Evolutionary conservation across 1,140 invertebrate genomes (phyloP), one percentile per base, ranked within the genome.

Genomic region (Megalopta genalis): DNA sequence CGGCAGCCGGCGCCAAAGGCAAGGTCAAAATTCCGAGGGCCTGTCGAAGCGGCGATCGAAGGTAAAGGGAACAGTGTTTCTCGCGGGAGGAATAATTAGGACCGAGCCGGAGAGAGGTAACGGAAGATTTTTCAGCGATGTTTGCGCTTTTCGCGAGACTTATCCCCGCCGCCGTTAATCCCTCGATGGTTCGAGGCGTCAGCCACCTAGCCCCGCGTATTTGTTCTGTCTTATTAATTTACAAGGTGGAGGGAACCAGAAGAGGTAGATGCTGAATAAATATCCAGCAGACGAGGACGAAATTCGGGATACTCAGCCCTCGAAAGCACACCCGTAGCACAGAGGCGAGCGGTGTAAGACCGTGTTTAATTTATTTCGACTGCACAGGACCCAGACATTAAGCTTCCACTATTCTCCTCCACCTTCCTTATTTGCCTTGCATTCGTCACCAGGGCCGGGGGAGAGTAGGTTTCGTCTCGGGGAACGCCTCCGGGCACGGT

Each of bases 311-410:
- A 73, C 54, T 54, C 73, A 67, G 77, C 66, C 32, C 60, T 69
- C 25, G 25, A 67, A 71, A 81, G 46, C 67, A 37, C 77, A 68
- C 64, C 59, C 52, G 25, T 70, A 49, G 68, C 62, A 69, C 79
- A 77, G 77, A 78, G 72, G 63, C 82, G 59, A 77, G 74, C 73
- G 80, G 75, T 75, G 77, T 85, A 85, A 85, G 84, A 85, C 74
- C 74, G 80, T 88, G 87, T 85, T 88, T 87, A 88, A 89, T 89
- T 89, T 89, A 89, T 88, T 87, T 88, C 86, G 85, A 84, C 86
- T 87, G 72, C 72, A 76, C 72, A 82, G 74, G 75, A 84, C 72
- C 70, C 72, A 60, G 66, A 68, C 86, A 84, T 87, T 88, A 87
- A 87, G 84, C 83, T 87, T 87, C 79, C 65, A 82, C 75, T 77